Evolutionary conservation across 2,113 vertebrate species (phyloP).

Genomic region (Polypterus senegalus): DNA sequence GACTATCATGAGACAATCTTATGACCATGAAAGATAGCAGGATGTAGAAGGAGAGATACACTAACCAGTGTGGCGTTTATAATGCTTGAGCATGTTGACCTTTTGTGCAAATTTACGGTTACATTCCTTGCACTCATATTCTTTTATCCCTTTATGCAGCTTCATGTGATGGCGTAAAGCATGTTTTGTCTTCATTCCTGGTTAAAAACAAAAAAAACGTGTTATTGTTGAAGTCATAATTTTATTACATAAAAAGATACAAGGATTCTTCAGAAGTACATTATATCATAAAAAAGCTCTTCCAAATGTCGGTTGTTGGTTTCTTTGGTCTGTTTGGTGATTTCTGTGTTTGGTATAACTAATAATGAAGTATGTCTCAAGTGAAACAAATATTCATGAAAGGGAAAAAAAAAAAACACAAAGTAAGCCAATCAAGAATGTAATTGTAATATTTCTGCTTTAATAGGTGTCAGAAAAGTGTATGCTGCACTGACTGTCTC

Average conservation of each 20-base stretch:
- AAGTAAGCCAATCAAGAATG: too few relatives aligned
- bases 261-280: too few relatives aligned
- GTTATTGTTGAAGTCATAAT: not conserved
- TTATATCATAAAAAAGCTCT: too few relatives aligned
- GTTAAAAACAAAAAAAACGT: slow-evolving; percentile 1
- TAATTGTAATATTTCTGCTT: too few relatives aligned
- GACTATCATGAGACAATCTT: not conserved
- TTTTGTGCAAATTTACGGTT: slow-evolving; percentile 95
- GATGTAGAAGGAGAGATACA: not conserved
- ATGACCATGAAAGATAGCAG: not conserved
- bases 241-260: not conserved
- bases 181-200: slow-evolving; percentile 98
- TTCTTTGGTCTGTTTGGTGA: too few relatives aligned
- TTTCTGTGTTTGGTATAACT: too few relatives aligned
- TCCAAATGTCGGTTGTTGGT: too few relatives aligned
- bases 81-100: slow-evolving; percentile 98
- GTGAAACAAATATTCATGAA: too few relatives aligned
- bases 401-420: too few relatives aligned
- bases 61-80: slow-evolving; percentile 89
- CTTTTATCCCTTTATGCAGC: slow-evolving; percentile 95
- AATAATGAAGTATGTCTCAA: too few relatives aligned
- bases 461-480: too few relatives aligned
- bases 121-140: slow-evolving; percentile 90
- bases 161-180: slow-evolving; percentile 97
- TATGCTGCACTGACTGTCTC: too few relatives aligned